Conservation (phyloP, 1,140 invertebrate species). For the Drosophila auraria region DNA sequence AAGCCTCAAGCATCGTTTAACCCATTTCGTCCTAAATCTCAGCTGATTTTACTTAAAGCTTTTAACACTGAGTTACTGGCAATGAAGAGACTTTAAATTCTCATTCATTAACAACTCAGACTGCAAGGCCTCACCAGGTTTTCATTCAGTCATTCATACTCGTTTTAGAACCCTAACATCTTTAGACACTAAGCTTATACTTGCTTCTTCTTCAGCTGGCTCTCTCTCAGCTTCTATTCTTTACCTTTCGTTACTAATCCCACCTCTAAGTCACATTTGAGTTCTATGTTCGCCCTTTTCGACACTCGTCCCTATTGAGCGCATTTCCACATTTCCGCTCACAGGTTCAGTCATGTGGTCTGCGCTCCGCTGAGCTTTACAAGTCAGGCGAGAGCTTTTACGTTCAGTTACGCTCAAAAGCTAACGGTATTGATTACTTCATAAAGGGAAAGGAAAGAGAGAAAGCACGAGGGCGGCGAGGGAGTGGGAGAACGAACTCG, state of each 20-base stretch:
- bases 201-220: too few relatives aligned
- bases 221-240: too few relatives aligned
- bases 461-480: background rate
- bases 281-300: background rate
- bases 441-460: background rate
- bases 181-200: background rate
- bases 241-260: background rate
- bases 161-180: background rate
- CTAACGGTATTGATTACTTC: slow-evolving; percentile 65
- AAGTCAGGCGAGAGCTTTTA: slow-evolving; percentile 74
- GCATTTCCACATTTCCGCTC: slow-evolving; percentile 48
- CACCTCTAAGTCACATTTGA: background rate
- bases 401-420: slow-evolving; percentile 74
- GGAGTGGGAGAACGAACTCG: slow-evolving; percentile 21
- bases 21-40: background rate
- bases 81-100: background rate
- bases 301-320: slow-evolving; percentile 46
- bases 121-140: too few relatives aligned
- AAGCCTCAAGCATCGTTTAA: background rate
- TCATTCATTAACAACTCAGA: background rate
- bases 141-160: background rate
- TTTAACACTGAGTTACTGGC: too few relatives aligned
- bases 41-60: slow-evolving; percentile 1
- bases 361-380: slow-evolving; percentile 48
- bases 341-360: slow-evolving; percentile 63